Percentiles rank a stretch among this genome's conserved stretches.
Evolutionary conservation across 2,113 vertebrate species (phyloP).

Genomic region (Ovis canadensis): DNA sequence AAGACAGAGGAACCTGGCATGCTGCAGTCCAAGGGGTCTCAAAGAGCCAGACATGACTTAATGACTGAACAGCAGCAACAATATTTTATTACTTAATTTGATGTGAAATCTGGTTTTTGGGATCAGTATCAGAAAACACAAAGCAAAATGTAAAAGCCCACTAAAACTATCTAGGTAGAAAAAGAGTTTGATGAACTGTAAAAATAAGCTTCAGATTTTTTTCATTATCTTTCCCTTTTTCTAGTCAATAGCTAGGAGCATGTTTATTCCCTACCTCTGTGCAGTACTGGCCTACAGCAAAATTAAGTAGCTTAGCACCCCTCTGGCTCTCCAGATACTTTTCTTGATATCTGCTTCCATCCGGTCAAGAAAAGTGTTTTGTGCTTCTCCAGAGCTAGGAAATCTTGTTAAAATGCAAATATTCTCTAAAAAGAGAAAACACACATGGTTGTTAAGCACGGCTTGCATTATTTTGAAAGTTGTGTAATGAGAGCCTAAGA

Average conservation of each 20-base stretch:
- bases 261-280: neutral
- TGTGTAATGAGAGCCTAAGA: neutral
- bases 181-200: neutral
- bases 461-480: neutral
- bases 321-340: neutral
- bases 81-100: conserved; percentile 26
- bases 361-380: neutral
- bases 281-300: neutral
- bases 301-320: neutral
- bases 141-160: conserved; percentile 7
- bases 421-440: neutral
- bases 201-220: neutral
- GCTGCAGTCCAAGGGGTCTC: neutral
- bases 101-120: neutral
- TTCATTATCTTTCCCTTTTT: neutral
- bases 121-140: neutral
- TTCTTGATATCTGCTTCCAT: neutral
- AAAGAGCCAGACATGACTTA: neutral
- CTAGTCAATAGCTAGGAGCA: neutral
- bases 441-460: neutral
- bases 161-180: conserved; percentile 11
- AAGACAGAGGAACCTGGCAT: neutral
- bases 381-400: neutral
- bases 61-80: neutral
- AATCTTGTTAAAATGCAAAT: neutral